Conservation (phyloP, 1,140 invertebrate species). For the Drosophila paulistorum region DNA sequence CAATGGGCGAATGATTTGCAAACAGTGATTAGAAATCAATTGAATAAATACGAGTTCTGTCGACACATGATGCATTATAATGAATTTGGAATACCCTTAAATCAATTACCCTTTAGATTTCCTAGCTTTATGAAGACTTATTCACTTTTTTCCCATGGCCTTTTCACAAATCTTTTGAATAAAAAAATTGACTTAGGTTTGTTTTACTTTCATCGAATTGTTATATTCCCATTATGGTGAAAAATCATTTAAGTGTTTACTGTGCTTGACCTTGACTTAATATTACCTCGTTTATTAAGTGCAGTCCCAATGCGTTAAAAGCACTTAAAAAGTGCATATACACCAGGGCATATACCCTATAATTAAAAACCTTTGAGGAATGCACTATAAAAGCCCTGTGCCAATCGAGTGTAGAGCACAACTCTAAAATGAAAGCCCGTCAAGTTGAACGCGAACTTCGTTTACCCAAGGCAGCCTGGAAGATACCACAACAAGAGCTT, state of each 20-base stretch:
- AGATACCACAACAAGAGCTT: background rate
- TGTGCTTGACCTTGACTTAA: too few relatives aligned
- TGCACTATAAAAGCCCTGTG: constrained; percentile 42
- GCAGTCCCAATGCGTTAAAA: too few relatives aligned
- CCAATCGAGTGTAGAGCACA: background rate
- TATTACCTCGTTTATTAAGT: too few relatives aligned
- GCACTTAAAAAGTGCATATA: background rate
- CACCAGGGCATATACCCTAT: background rate
- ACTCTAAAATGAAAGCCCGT: constrained; percentile 38
- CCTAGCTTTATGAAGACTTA: too few relatives aligned
- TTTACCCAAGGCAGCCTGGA: constrained; percentile 17
- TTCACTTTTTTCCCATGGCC: too few relatives aligned
- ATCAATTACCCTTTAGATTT: too few relatives aligned
- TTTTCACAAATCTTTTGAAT: too few relatives aligned
- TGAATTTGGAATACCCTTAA: background rate
- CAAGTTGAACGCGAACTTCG: constrained; percentile 8
- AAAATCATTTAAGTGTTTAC: too few relatives aligned
- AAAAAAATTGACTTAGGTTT: too few relatives aligned
- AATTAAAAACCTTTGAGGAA: background rate
- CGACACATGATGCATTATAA: background rate
- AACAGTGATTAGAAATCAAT: constrained; percentile 49
- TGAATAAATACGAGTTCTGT: background rate
- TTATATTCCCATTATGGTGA: too few relatives aligned
- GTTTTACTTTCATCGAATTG: too few relatives aligned
- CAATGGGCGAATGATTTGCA: constrained; percentile 65